A percentile compares a stretch with the other conserved stretches of the same genome.
Conservation (phyloP, 2,888 invertebrate genomes). For the Tipula unca region DNA sequence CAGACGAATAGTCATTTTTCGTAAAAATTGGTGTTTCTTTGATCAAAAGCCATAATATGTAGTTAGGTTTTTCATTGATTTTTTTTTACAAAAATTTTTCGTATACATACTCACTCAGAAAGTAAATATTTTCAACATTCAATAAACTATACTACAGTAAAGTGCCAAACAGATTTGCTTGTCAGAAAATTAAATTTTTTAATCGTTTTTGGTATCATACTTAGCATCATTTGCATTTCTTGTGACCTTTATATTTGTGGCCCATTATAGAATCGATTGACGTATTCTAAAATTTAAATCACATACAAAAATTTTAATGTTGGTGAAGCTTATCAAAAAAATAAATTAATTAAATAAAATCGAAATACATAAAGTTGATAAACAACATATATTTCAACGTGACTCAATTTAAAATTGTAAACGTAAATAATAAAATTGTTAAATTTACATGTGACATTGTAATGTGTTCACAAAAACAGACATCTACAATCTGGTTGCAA, state of each 20-base stretch:
- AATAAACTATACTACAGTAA: too few relatives aligned
- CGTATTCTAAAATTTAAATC: neutral
- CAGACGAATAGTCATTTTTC: too few relatives aligned
- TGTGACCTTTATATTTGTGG: neutral
- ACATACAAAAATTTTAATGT: neutral
- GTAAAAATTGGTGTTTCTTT: too few relatives aligned
- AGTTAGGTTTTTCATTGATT: too few relatives aligned
- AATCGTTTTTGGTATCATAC: too few relatives aligned
- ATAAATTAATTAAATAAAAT: neutral
- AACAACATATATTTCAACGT: neutral
- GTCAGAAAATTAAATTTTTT: too few relatives aligned
- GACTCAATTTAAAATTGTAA: neutral
- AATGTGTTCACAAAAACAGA: neutral
- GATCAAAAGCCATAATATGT: too few relatives aligned
- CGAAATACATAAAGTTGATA: neutral
- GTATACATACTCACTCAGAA: too few relatives aligned
- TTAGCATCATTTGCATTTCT: too few relatives aligned
- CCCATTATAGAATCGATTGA: neutral
- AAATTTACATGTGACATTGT: neutral
- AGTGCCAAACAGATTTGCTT: too few relatives aligned
- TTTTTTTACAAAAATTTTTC: too few relatives aligned
- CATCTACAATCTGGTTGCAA: neutral
- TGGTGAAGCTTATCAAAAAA: neutral
- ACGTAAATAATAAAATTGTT: neutral
- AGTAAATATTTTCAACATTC: too few relatives aligned